phyloP scores from a whole-genome alignment of 1,140 invertebrate genomes.

The Brachionus sp. region DNA sequence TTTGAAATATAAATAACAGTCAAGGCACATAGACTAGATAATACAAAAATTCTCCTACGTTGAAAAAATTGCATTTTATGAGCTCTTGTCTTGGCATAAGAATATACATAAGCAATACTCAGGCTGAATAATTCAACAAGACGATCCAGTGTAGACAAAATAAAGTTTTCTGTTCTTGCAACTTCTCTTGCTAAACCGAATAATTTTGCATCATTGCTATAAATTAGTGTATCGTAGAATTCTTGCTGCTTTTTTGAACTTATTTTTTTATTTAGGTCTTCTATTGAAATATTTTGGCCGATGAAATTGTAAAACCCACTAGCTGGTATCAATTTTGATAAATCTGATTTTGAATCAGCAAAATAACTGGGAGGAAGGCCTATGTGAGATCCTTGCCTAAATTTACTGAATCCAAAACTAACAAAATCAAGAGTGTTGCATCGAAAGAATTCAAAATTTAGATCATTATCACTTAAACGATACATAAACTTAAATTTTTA shows the following conservation, averaged over 20 bases:
- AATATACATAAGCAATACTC: background rate
- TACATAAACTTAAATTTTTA: background rate
- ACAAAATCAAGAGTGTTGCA: conserved; percentile 34
- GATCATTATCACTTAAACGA: background rate
- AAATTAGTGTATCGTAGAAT: background rate
- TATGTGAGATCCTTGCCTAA: background rate
- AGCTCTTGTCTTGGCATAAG: background rate
- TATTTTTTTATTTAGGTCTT: background rate
- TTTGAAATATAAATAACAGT: background rate
- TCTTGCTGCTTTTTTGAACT: background rate
- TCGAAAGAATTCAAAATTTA: conserved; percentile 23
- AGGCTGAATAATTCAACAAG: background rate
- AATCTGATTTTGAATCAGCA: background rate
- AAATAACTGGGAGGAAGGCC: conserved; percentile 34
- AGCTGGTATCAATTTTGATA: background rate
- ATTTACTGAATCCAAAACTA: conserved; percentile 30
- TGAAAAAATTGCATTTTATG: background rate
- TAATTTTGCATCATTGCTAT: conserved; percentile 1
- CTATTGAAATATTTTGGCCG: background rate
- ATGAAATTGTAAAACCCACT: background rate
- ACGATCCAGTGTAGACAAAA: background rate
- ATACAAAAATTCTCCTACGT: background rate
- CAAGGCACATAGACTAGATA: background rate
- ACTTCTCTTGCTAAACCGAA: conserved; percentile 29
- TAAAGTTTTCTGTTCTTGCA: background rate